These are phyloP conservation scores for Bucco capensis DNA, from an alignment of 2,113 vertebrate species.

Conservation along the genomic window DNA sequence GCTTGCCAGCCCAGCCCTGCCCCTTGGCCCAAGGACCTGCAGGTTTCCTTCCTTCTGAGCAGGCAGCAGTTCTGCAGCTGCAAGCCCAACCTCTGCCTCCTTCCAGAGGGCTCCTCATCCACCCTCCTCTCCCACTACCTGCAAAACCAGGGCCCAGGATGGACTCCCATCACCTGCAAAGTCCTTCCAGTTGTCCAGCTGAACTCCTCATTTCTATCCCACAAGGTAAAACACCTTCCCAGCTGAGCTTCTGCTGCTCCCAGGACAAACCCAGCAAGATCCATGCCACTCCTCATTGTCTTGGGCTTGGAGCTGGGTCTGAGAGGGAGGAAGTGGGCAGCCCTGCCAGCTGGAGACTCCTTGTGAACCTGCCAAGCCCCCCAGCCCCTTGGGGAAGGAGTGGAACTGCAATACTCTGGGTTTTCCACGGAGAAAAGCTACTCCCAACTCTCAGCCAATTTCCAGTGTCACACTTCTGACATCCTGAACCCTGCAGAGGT, in stretches of 20 bases:
- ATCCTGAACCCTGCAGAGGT: fast-evolving
- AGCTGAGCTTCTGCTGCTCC: not conserved
- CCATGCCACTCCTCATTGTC: not conserved
- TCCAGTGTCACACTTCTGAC: not conserved
- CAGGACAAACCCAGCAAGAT: not conserved
- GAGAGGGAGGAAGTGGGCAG: too few relatives aligned
- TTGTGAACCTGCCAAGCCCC: not conserved
- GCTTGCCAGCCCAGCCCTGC: too few relatives aligned
- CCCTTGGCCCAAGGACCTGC: too few relatives aligned
- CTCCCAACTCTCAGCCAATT: not conserved
- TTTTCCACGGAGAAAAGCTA: not conserved
- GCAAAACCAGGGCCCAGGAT: fast-evolving
- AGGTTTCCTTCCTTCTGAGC: too few relatives aligned
- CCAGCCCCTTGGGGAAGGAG: not conserved
- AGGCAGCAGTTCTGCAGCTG: too few relatives aligned
- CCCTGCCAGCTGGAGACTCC: not conserved
- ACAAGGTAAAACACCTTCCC: not conserved
- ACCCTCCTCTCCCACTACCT: not conserved
- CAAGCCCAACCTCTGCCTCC: not conserved
- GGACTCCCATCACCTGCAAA: not conserved
- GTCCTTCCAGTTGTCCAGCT: not conserved
- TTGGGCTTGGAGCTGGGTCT: fast-evolving
- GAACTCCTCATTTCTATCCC: not conserved
- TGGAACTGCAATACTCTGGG: fast-evolving
- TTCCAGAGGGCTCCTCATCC: not conserved